Evolutionary conservation across 2,888 invertebrate species (phyloP), one percentile per base, ranked within the genome.

Genomic region (Drosophila algonquin): DNA sequence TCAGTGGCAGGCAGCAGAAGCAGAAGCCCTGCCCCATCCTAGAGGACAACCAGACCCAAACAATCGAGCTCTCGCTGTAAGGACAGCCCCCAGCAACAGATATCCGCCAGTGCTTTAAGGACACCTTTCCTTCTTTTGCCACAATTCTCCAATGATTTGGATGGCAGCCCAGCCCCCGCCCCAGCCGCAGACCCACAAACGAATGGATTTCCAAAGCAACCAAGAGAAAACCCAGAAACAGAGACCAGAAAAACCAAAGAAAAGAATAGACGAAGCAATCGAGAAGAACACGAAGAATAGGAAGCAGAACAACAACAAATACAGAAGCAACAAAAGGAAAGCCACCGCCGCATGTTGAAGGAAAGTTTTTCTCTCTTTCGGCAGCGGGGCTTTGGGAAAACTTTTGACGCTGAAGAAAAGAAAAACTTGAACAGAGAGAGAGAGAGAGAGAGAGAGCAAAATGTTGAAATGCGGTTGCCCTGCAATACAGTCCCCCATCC

Each of bases 301-400:
- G 40, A 40, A 40, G 44, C 27, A 40, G 12, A 27, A 27, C 6
- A 40, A 16, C 32, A 40, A 50, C 14, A 21, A 21, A 21, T 2
- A 21, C 21, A 35, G 21, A 21, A 52, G 18, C 12, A 52, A 40
- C 18, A 18, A 47, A 8, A 24, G 8, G 18, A 63, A 18, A 57
- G 12, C 32, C 21, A 50, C 80, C 76, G 77, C 82, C 76, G 77
- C 82, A 88, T 76, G 73, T 67, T 52, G 72, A 82, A 77, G 6
- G 12, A 51, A 63, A 52, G 54, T 68, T 61, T 56, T 75, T 63
- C n/a, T 48, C 30, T 45, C 51, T 14, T 64, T 63, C 63, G 45
- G 64, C 35, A 35, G 32, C 18, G 50, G 44, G 16, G 53, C 68
- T 58, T 69, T 18, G 50, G 54, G 27, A 27, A 18, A 79, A 76